A percentile compares a stretch with the other conserved stretches of the same genome.
These are phyloP conservation scores for Cottus gobio DNA, from an alignment of 2,113 vertebrate species.

Conservation along the genomic window DNA sequence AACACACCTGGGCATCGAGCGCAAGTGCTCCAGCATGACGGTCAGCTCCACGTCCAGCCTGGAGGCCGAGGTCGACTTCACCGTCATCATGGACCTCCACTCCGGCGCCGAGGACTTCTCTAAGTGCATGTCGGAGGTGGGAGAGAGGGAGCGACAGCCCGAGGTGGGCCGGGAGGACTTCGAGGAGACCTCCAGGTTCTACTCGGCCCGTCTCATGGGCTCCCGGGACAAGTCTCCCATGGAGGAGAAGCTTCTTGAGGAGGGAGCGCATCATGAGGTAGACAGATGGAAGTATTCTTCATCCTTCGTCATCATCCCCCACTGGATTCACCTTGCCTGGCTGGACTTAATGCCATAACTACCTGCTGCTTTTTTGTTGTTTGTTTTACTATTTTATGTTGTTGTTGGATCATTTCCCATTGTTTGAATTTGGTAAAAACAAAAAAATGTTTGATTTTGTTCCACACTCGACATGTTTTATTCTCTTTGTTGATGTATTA, in stretches of 20 bases:
- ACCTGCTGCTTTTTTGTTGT: background rate
- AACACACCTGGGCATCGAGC: conserved; percentile 92
- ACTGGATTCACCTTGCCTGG: conserved; percentile 50
- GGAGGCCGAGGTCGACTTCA: conserved; percentile 96
- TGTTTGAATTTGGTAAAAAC: conserved; percentile 4
- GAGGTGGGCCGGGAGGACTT: conserved; percentile 90
- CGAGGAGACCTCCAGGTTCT: conserved; percentile 81
- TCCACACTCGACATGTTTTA: background rate
- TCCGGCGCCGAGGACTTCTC: conserved; percentile 90
- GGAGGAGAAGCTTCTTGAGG: conserved; percentile 76
- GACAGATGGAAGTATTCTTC: conserved; percentile 41
- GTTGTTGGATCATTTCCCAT: conserved; percentile 23
- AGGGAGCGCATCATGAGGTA: conserved; percentile 76
- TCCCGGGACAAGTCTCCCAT: conserved; percentile 75
- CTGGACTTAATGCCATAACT: conserved; percentile 33
- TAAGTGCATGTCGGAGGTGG: conserved; percentile 85
- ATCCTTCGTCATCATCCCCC: conserved; percentile 39
- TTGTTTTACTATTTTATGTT: background rate
- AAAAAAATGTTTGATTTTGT: conserved; percentile 42
- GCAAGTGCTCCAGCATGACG: conserved; percentile 96
- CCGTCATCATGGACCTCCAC: conserved; percentile 90
- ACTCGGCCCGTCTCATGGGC: conserved; percentile 77
- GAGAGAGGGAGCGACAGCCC: conserved; percentile 78
- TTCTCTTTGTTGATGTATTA: conserved; percentile 7
- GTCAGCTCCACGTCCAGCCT: conserved; percentile 97